Conservation (phyloP, 2,113 vertebrate species). For the Edolisoma coerulescens region DNA sequence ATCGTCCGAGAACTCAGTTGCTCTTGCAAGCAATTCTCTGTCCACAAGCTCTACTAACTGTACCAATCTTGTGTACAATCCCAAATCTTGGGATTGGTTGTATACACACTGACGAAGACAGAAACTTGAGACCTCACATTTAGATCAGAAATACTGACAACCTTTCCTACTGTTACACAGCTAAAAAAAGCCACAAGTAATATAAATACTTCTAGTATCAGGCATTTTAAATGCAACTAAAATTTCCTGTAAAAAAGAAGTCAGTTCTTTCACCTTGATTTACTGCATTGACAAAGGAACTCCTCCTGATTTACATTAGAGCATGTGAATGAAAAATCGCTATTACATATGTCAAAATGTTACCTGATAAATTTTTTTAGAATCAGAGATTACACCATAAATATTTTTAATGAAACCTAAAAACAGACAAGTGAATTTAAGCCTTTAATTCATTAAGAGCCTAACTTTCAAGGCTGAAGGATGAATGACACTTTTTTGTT, state of each 20-base stretch:
- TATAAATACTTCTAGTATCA: background rate
- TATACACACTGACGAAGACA: background rate
- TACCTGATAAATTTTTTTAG: background rate
- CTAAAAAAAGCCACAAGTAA: background rate
- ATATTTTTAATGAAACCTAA: background rate
- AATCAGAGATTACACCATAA: background rate
- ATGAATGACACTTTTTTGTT: background rate
- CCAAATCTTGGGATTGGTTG: background rate
- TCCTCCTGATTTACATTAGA: background rate
- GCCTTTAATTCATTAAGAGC: background rate
- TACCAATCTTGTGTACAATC: background rate
- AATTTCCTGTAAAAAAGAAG: background rate
- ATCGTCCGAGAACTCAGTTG: background rate
- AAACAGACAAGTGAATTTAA: background rate
- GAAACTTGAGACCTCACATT: background rate
- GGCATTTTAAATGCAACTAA: background rate
- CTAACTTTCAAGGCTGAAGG: background rate
- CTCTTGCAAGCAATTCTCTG: background rate
- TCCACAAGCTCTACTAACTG: background rate
- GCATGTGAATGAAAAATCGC: background rate
- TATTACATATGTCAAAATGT: background rate
- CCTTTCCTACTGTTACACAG: background rate
- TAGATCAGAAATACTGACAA: background rate
- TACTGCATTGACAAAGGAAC: background rate
- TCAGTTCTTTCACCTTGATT: background rate